These are phyloP conservation scores for Drosophila asahinai DNA, from an alignment of 1,140 invertebrate genomes.

Conservation along the genomic window DNA sequence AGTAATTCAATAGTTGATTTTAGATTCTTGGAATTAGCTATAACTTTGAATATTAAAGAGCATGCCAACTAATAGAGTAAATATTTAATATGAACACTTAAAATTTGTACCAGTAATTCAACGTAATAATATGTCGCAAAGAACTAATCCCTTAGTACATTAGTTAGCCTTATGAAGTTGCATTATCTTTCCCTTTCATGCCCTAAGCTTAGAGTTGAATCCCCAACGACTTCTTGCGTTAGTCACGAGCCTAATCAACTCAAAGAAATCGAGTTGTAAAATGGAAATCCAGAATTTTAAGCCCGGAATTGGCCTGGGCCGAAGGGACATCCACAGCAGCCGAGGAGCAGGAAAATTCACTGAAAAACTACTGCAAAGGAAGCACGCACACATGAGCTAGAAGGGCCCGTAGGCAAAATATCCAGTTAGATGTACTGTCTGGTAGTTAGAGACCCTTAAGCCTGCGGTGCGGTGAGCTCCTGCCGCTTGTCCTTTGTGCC, in stretches of 20 bases:
- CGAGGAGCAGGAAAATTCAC: conserved; percentile 20
- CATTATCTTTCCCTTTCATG: no score
- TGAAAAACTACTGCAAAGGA: conserved; percentile 54
- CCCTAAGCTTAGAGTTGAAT: no score
- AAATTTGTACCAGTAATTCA: no score
- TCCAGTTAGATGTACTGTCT: conserved; percentile 52
- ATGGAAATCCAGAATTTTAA: conserved; percentile 23
- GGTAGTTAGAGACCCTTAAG: conserved; percentile 73
- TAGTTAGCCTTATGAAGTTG: no score
- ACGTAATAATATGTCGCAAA: no score
- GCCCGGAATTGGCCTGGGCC: conserved; percentile 31
- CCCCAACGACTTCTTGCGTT: background rate
- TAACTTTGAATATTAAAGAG: no score
- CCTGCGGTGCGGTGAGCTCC: conserved; percentile 62
- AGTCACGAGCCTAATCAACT: conserved; percentile 25
- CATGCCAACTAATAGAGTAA: no score
- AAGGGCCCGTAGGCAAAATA: conserved; percentile 10
- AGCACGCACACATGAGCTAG: background rate
- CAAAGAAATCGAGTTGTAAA: conserved; percentile 28
- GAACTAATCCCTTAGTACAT: no score
- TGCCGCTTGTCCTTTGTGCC: conserved; percentile 61
- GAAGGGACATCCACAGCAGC: conserved; percentile 32
- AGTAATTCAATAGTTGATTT: no score
- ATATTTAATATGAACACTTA: no score
- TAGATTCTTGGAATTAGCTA: no score